Base-by-base conservation (phyloP, 2,797 vertebrate genomes). In the Pseudochirops corinnae region DNA sequence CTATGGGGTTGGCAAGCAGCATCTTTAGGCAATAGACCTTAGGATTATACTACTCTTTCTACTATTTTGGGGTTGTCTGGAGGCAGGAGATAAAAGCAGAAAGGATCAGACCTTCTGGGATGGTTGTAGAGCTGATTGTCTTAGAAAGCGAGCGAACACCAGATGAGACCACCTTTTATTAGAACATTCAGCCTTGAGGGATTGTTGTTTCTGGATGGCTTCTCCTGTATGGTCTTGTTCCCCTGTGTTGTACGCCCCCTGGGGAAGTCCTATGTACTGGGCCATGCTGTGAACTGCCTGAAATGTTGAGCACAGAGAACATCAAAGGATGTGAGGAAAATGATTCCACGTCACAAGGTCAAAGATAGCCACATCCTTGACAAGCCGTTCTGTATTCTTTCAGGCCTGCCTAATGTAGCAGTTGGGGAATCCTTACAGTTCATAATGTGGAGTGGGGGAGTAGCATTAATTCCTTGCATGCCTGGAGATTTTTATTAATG, bases 401-500 rank as follows among this genome's bases (percentile, higher is more conserved):
- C 39, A 26, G 39, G 7, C 74, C 21, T 87, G 39, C 24, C 39
- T 26, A 67, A 39, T 21, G n/a, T 74, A n/a, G n/a, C 39, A 6
- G 2, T 21, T 50, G 74, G n/a, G 9, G 56, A 31, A 18, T 31
- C 28, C 82, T 28, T 39, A 87, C 56, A 18, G 24, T 0, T 18
- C 18, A 16, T 58, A 91, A 91, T 95, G 55, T 95, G 55, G 2
- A 87, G 95, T 92, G 50, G 0, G 0, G n/a, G 56, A 58, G n/a
- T 90, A 87, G 95, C 56, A 50, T 91, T 53, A 82, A 87, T 95
- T 87, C 74, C 39, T 28, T 87, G n/a, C 90, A 57, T n/a, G 53
- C 62, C 55, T 31, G 56, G 28, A 57, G 31, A 24, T 56, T n/a
- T 33, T 57, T 62, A 55, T 94, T n/a, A 82, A 95, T 91, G 74